Conservation (phyloP, 2,797 vertebrate species). For the Pipistrellus kuhlii region DNA sequence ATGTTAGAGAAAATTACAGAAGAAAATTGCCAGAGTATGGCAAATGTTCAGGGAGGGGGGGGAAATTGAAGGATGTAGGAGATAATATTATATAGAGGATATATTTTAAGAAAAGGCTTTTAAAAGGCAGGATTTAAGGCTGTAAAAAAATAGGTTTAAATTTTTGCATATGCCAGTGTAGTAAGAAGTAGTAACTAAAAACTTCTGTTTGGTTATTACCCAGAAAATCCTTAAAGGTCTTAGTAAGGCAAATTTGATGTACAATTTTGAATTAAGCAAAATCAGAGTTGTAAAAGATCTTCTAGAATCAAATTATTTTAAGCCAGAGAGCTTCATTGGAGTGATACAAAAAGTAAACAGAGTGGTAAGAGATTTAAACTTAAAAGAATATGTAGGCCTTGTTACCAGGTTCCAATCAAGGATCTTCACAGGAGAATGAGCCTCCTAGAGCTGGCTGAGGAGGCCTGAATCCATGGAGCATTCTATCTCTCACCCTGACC, state of each 20-base stretch:
- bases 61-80: neutral
- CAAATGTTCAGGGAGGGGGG: neutral
- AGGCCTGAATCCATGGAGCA: neutral
- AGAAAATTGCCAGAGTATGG: neutral
- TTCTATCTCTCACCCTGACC: accelerated
- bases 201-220: neutral
- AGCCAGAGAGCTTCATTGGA: neutral
- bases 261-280: conserved; percentile 37
- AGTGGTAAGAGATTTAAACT: neutral
- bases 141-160: neutral
- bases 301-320: neutral
- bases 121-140: neutral
- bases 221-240: neutral
- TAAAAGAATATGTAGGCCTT: neutral
- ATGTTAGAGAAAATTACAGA: conserved; percentile 11
- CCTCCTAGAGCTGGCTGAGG: too few species aligned
- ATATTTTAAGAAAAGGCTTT: neutral
- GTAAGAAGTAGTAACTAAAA: conserved; percentile 5
- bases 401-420: neutral
- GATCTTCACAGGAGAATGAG: neutral
- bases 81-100: neutral
- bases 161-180: neutral
- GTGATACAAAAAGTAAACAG: neutral
- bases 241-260: neutral
- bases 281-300: neutral